phyloP scores from a whole-genome alignment of 2,888 invertebrate species.

The Polyommatus icarus region DNA sequence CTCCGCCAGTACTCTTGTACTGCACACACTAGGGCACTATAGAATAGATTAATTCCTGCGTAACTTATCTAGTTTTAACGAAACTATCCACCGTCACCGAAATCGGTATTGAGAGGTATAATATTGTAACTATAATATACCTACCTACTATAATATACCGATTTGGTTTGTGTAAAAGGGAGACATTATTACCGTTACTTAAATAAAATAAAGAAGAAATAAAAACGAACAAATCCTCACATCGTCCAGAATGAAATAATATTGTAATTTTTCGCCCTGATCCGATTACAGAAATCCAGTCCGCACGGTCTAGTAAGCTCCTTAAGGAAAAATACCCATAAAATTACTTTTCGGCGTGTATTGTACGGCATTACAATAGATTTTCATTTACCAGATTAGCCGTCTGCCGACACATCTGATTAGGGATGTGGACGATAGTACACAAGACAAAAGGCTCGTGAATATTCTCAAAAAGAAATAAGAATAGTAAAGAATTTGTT shows the following conservation, averaged over 20 bases:
- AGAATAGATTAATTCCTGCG: too few relatives aligned
- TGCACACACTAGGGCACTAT: too few relatives aligned
- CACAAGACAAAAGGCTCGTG: not conserved
- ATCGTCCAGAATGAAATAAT: conserved; percentile 33
- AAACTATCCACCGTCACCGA: too few relatives aligned
- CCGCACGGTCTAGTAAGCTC: conserved; percentile 42
- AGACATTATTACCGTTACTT: too few relatives aligned
- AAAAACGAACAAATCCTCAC: not conserved
- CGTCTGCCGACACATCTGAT: conserved; percentile 8
- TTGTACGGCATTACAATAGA: conserved; percentile 8
- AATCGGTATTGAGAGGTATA: too few relatives aligned
- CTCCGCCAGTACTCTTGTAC: too few relatives aligned
- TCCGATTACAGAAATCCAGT: conserved; percentile 43
- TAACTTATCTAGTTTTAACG: too few relatives aligned
- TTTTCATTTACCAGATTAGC: conserved; percentile 10
- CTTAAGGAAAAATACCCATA: conserved; percentile 38
- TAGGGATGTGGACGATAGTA: conserved; percentile 1
- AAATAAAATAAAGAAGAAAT: not conserved
- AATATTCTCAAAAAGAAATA: not conserved
- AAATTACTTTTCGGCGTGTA: conserved; percentile 21
- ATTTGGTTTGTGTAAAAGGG: too few relatives aligned
- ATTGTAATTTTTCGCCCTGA: conserved; percentile 39
- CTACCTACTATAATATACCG: too few relatives aligned
- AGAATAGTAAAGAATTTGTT: not conserved
- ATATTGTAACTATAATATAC: too few relatives aligned